These are phyloP conservation scores for Coendou prehensilis DNA, from an alignment of 2,797 vertebrate species.

Conservation along the genomic window DNA sequence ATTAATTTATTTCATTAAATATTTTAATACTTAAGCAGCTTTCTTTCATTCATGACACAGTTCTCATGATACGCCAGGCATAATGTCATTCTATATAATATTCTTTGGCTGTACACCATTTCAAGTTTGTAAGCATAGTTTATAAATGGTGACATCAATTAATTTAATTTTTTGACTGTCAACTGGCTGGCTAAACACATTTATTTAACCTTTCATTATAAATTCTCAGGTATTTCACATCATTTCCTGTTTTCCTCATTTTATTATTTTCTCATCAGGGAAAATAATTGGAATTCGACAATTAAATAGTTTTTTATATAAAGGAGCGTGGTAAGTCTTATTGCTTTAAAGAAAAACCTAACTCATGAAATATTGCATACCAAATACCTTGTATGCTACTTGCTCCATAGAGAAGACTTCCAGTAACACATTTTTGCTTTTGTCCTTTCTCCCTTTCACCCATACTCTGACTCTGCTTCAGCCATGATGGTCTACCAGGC, in stretches of 20 bases:
- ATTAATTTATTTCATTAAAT: not conserved
- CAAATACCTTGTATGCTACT: not conserved
- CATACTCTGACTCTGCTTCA: not conserved
- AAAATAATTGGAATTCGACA: slow-evolving; percentile 11
- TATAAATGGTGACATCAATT: not conserved
- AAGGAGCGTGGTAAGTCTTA: not conserved
- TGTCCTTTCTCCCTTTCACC: not conserved
- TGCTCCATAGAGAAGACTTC: not conserved
- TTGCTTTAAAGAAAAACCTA: not conserved
- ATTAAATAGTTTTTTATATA: not conserved
- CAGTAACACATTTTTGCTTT: not conserved
- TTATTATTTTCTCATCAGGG: not conserved
- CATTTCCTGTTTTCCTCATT: not conserved
- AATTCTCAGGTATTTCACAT: not conserved
- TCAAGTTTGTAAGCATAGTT: not conserved
- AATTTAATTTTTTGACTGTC: not conserved
- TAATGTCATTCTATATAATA: not conserved
- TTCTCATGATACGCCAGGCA: not conserved
- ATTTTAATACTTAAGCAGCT: not conserved
- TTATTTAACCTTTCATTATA: not conserved
- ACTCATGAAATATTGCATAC: not conserved
- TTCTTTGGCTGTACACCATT: not conserved
- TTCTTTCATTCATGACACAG: not conserved
- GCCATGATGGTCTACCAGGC: accelerated
- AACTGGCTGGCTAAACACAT: not conserved